Evolutionary conservation across 2,113 vertebrate species (phyloP).

Genomic region (Azemiops feae): DNA sequence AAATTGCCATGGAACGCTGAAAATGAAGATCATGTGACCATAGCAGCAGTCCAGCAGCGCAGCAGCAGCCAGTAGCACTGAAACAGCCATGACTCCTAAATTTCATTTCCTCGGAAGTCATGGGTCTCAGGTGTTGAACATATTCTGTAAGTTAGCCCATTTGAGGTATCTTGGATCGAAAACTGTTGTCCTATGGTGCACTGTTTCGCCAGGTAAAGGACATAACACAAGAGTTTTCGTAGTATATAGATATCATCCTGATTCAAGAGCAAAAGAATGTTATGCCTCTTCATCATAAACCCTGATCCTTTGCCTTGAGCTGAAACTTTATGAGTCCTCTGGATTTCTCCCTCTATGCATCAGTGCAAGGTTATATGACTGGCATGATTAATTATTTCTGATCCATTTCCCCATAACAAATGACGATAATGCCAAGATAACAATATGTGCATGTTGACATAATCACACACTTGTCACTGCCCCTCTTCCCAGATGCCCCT

Average conservation of each 20-base stretch:
- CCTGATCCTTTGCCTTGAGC: background rate
- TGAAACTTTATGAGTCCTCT: background rate
- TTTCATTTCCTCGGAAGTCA: background rate
- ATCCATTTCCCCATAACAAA: background rate
- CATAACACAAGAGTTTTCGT: background rate
- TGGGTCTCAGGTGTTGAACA: background rate
- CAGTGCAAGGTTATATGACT: background rate
- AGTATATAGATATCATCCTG: background rate
- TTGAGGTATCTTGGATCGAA: background rate
- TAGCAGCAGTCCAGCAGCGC: background rate
- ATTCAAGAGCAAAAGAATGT: background rate
- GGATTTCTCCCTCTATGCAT: background rate
- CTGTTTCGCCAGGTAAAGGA: background rate
- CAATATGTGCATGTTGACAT: background rate
- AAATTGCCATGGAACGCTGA: background rate
- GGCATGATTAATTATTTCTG: background rate
- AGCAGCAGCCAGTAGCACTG: background rate
- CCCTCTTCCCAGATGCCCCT: background rate
- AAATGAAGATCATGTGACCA: background rate
- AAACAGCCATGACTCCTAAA: background rate
- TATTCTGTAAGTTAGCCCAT: background rate
- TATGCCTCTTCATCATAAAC: background rate
- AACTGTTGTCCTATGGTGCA: background rate
- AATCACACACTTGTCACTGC: background rate
- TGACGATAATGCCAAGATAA: background rate